phyloP scores from a whole-genome alignment of 2,888 invertebrate species.

The Agrochola lychnidis region DNA sequence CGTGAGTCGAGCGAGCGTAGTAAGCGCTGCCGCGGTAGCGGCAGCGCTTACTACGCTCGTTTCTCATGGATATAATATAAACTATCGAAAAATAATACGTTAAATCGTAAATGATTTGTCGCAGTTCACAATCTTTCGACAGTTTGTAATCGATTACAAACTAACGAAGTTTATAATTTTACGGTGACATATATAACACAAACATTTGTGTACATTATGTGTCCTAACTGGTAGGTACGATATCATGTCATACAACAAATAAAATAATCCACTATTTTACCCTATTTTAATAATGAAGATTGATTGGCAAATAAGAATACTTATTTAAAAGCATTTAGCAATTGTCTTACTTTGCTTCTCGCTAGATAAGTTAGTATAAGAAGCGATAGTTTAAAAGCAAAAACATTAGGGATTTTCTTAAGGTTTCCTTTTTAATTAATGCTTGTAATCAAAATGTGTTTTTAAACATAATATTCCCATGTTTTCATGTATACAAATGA shows the following conservation, averaged over 20 bases:
- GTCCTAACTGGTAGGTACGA: conserved; percentile 81
- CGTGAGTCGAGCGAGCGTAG: no score
- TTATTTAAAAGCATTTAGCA: conserved; percentile 14
- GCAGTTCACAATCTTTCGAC: no score
- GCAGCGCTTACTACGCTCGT: no score
- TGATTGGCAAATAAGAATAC: neutral
- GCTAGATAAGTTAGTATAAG: neutral
- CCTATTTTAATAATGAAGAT: conserved; percentile 36
- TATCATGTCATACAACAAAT: conserved; percentile 62
- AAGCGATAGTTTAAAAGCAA: neutral
- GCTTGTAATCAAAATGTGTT: conserved; percentile 20
- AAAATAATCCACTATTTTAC: conserved; percentile 33
- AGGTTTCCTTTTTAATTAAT: neutral
- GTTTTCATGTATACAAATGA: neutral
- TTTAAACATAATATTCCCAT: neutral
- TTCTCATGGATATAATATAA: no score
- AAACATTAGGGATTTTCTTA: neutral
- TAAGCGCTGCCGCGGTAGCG: no score
- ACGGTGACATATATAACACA: no score
- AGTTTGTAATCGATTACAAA: no score
- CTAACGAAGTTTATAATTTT: no score
- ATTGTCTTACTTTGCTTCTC: neutral
- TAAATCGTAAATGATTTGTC: no score
- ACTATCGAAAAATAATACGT: no score
- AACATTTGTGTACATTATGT: conserved; percentile 70